Conservation (phyloP, 2,113 vertebrate species). For the Cacatua alba region DNA sequence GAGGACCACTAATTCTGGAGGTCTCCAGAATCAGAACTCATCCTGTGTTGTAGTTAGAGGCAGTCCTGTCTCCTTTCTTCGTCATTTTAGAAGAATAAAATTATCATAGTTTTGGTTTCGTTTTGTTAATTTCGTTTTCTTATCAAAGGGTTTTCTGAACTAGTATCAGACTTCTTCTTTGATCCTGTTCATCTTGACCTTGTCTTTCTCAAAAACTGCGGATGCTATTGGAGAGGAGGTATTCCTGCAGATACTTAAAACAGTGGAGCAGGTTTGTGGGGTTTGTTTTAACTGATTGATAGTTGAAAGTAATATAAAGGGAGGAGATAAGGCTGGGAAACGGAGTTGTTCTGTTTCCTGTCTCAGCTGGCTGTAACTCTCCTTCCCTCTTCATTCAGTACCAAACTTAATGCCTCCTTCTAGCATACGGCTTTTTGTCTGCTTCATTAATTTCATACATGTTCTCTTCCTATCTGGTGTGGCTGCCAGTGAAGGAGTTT, state of each 20-base stretch:
- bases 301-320: background rate
- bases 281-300: background rate
- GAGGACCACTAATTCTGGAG: background rate
- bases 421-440: background rate
- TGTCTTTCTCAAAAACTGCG: background rate
- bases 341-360: background rate
- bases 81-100: background rate
- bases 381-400: background rate
- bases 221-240: background rate
- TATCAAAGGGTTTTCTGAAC: background rate
- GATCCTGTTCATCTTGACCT: background rate
- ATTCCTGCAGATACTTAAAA: background rate
- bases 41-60: background rate
- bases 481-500: background rate
- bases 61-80: background rate
- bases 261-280: no score
- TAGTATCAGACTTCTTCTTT: background rate
- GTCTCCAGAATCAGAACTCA: background rate
- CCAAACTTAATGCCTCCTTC: background rate
- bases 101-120: background rate
- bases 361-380: background rate
- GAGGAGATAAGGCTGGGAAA: background rate
- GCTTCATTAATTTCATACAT: background rate
- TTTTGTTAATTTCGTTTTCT: fast-evolving
- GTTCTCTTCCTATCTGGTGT: background rate